Base-by-base conservation (phyloP, 1,140 invertebrate species). In the Ditylenchus dipsaci region DNA sequence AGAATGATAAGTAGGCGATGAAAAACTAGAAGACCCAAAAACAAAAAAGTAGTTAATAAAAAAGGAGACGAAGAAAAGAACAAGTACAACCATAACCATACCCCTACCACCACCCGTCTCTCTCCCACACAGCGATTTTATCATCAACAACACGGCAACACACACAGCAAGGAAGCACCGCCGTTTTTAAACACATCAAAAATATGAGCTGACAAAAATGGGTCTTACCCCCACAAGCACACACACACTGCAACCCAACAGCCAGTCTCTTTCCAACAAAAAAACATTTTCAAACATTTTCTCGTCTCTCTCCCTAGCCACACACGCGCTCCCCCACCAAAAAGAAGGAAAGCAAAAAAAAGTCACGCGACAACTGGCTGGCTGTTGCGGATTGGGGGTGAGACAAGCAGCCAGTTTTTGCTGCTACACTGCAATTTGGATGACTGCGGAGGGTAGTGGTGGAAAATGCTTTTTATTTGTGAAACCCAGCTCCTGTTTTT, bases 281-380 rank as follows among this genome's bases (percentile, higher is more conserved):
- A 53, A 53, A 53, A 53, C 49, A 53, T 7, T 53, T 53, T 17
- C 49, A 19, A 26, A 53, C 8, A 7, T 53, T 53, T 53, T 53
- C n/a, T 53, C 23, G n/a, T 26, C 49, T 53, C 23, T 53, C 49
- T 53, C 15, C 15, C 49, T 53, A 21, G 3, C 49, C 1, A 53
- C 49, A 26, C 49, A 21, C 15, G 8, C 49, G 49, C n/a, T 53
- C 15, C 49, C 15, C 23, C 8, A 15, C 49, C 49, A 38, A 38
- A 53, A 53, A 5, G 49, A 53, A 53, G 49, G n/a, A n/a, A n/a
- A n/a, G n/a, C n/a, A 38, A 11, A 38, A 38, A 38, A 53, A 26
- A 53, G 23, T 53, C 49, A 53, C 49, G 49, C 49, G 49, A 53
- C 49, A 53, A 53, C 49, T 53, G 49, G 23, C 49, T 53, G 49